A percentile compares a stretch with the other conserved stretches of the same genome.
These are phyloP conservation scores for Anoplopoma fimbria DNA, from an alignment of 2,113 vertebrate genomes.

Conservation along the genomic window DNA sequence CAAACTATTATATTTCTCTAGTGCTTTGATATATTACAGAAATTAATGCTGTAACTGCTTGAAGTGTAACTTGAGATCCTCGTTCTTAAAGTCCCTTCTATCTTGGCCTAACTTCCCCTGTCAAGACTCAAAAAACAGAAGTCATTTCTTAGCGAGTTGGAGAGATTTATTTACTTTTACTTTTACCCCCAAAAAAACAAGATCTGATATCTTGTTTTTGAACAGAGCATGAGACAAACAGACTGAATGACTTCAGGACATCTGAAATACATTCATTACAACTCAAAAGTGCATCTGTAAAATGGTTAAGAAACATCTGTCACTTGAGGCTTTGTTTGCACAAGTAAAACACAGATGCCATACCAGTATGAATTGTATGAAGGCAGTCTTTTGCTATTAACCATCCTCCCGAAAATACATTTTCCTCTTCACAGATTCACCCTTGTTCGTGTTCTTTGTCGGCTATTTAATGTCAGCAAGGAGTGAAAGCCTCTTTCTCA, in stretches of 20 bases:
- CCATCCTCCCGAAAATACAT: not conserved
- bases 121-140: not conserved
- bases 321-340: too few relatives aligned
- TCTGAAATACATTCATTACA: not conserved
- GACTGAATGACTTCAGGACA: slow-evolving; percentile 8
- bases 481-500: slow-evolving; percentile 45
- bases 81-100: not conserved
- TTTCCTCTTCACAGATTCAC: not conserved
- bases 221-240: not conserved
- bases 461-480: slow-evolving; percentile 8
- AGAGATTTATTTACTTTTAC: not conserved
- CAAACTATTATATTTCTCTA: not conserved
- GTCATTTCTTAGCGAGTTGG: not conserved
- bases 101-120: not conserved
- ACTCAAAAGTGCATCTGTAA: slow-evolving; percentile 36
- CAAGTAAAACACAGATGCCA: not conserved
- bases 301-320: not conserved
- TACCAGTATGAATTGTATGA: not conserved
- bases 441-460: not conserved
- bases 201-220: not conserved
- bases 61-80: not conserved
- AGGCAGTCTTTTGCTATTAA: not conserved
- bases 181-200: too few relatives aligned
- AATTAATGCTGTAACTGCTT: not conserved
- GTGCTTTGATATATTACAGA: not conserved